phyloP scores from a whole-genome alignment of 2,888 invertebrate species.

The Pandemis heparana region DNA sequence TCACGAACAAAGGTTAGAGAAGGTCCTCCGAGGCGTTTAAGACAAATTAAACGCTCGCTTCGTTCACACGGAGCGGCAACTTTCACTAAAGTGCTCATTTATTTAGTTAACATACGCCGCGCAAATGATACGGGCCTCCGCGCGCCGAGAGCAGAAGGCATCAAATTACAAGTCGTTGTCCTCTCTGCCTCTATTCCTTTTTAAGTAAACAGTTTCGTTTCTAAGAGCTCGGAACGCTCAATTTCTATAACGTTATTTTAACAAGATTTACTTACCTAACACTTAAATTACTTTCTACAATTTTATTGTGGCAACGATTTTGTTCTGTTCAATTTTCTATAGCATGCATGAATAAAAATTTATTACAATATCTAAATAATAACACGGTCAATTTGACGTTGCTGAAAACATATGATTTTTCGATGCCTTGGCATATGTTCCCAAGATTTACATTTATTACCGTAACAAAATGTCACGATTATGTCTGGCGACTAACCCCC shows the following conservation, averaged over 20 bases:
- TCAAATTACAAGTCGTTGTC: conserved; percentile 42
- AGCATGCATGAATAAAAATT: background rate
- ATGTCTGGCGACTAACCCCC: background rate
- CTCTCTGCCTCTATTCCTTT: conserved; percentile 27
- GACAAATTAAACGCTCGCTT: conserved; percentile 61
- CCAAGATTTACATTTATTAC: too few species aligned
- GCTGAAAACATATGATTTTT: background rate
- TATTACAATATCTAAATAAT: background rate
- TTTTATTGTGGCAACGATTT: background rate
- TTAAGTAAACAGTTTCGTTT: conserved; percentile 37
- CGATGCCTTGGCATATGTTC: background rate
- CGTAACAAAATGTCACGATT: background rate
- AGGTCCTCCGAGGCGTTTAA: conserved; percentile 53
- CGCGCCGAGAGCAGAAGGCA: conserved; percentile 30
- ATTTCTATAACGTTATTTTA: conserved; percentile 6
- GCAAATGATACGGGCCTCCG: conserved; percentile 42
- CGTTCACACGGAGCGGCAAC: conserved; percentile 58
- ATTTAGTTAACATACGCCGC: conserved; percentile 52
- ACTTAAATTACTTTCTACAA: background rate
- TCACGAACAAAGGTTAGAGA: conserved; percentile 46
- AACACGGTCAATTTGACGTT: background rate
- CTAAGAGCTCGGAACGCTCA: conserved; percentile 2
- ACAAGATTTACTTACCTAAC: background rate
- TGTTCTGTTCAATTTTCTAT: background rate
- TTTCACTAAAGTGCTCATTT: conserved; percentile 64